Evolutionary conservation across 2,113 vertebrate genomes (phyloP).

Genomic region (Gobiocypris rarus): DNA sequence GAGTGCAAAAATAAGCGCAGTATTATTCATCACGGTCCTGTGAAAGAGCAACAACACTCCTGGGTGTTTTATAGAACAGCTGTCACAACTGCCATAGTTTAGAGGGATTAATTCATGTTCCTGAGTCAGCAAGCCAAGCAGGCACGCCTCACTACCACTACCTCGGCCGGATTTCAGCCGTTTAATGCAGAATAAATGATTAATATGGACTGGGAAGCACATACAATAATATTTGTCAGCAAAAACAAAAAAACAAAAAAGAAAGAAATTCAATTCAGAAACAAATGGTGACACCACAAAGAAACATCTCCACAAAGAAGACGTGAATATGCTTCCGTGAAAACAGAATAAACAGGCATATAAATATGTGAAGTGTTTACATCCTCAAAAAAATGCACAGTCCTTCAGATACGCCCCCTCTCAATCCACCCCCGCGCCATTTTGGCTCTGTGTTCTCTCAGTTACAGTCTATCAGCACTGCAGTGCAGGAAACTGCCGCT

Average conservation of each 20-base stretch:
- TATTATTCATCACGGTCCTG: conserved; percentile 30
- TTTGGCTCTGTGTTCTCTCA: conserved; percentile 33
- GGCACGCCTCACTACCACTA: conserved; percentile 36
- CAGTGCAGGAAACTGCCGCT: conserved; percentile 46
- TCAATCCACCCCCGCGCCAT: conserved; percentile 45
- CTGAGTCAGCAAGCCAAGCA: conserved; percentile 51
- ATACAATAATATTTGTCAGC: conserved; percentile 53
- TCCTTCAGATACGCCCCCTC: conserved; percentile 52
- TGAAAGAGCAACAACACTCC: conserved; percentile 40
- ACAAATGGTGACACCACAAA: conserved; percentile 43
- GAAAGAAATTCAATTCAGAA: conserved; percentile 40
- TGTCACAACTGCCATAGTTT: conserved; percentile 54
- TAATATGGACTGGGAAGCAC: conserved; percentile 48
- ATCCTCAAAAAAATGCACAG: conserved; percentile 44
- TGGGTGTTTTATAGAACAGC: conserved; percentile 50
- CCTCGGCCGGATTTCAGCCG: conserved; percentile 31
- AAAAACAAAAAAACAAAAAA: conserved; percentile 21
- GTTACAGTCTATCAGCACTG: conserved; percentile 31
- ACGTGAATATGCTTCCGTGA: conserved; percentile 20
- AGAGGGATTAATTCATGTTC: conserved; percentile 57
- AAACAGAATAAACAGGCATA: too few species aligned
- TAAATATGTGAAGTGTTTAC: conserved; percentile 35
- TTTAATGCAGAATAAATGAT: conserved; percentile 52
- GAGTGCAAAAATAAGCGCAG: conserved; percentile 30
- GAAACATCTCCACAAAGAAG: conserved; percentile 44